A percentile compares a stretch with the other conserved stretches of the same genome.
These are phyloP conservation scores for Drymonia ruficornis DNA, from an alignment of 2,888 invertebrate species.

Conservation along the genomic window DNA sequence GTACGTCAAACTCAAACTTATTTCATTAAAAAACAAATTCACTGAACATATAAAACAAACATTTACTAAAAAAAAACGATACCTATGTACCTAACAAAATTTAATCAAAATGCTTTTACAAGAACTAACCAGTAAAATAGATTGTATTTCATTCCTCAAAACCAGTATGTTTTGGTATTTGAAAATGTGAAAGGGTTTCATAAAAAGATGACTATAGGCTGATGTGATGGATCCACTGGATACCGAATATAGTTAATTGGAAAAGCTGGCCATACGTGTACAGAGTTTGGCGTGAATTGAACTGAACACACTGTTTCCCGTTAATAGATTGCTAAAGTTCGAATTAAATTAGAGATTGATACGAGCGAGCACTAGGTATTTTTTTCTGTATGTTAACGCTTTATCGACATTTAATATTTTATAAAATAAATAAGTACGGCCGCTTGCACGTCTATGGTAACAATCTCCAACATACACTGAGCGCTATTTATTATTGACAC, in stretches of 20 bases:
- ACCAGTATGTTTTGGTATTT: slow-evolving; percentile 7
- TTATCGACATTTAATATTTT: too few species aligned
- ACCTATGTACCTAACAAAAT: slow-evolving; percentile 22
- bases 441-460: too few species aligned
- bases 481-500: too few species aligned
- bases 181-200: slow-evolving; percentile 8
- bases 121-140: background rate
- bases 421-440: too few species aligned
- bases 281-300: too few species aligned
- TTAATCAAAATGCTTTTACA: slow-evolving; percentile 12
- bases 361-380: too few species aligned
- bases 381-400: too few species aligned
- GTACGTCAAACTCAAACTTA: too few species aligned
- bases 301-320: background rate
- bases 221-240: slow-evolving; percentile 7
- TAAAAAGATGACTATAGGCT: slow-evolving; percentile 14
- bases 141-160: background rate
- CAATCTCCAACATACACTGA: too few species aligned
- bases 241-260: slow-evolving; percentile 12
- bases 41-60: too few species aligned
- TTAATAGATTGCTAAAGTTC: background rate
- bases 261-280: slow-evolving; percentile 6
- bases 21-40: too few species aligned
- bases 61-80: too few species aligned
- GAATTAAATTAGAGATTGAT: background rate